A percentile compares a stretch with the other conserved stretches of the same genome.
phyloP scores from a whole-genome alignment of 2,797 vertebrate species.

The Chanos chanos region DNA sequence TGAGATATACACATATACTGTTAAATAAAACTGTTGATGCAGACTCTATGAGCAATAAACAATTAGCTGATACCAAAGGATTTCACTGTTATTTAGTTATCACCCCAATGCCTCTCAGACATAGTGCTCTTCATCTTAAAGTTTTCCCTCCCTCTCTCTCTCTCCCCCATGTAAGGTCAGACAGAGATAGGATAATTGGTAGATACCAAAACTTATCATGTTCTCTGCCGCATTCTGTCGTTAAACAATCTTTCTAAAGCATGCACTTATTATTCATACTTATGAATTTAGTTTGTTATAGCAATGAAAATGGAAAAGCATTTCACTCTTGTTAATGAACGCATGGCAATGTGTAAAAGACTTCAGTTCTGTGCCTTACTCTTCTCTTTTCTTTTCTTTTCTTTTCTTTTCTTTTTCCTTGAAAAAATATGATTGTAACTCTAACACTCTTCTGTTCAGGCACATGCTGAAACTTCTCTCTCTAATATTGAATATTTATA shows the following conservation, averaged over 20 bases:
- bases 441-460: conserved; percentile 58
- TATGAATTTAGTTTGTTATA: conserved; percentile 70
- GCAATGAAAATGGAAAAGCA: conserved; percentile 67
- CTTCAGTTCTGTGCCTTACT: conserved; percentile 86
- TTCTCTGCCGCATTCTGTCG: conserved; percentile 35
- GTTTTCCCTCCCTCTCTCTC: no score
- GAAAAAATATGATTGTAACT: conserved; percentile 62
- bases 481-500: conserved; percentile 82
- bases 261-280: conserved; percentile 61
- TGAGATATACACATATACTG: no score
- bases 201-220: no score
- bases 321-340: conserved; percentile 57
- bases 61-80: conserved; percentile 67
- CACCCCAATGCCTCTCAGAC: conserved; percentile 36
- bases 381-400: conserved; percentile 33
- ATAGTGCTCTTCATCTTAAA: conserved; percentile 68
- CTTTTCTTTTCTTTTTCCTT: no score
- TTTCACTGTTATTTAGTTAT: conserved; percentile 65
- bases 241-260: conserved; percentile 57
- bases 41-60: conserved; percentile 64
- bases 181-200: no score
- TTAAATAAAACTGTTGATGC: background rate
- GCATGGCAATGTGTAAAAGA: conserved; percentile 79
- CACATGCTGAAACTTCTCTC: conserved; percentile 74
- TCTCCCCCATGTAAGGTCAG: no score